Evolutionary conservation across 2,797 vertebrate species (phyloP), one percentile per base, ranked within the genome.

Genomic region (Sardinella longiceps): DNA sequence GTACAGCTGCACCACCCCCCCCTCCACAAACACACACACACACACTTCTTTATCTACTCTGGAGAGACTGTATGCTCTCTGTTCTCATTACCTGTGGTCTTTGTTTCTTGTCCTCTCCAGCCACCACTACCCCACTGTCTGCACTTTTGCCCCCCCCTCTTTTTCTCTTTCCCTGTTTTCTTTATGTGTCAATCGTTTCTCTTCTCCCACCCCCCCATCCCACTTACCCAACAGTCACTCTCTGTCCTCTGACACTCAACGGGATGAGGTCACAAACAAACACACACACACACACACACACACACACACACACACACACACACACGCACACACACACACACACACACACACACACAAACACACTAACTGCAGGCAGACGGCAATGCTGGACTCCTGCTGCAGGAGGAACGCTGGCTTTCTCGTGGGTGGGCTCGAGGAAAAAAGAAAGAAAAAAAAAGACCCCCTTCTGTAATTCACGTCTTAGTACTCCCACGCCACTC

Each of bases 401-500:
- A 48, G 80, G 74, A 70, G 39, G 5, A 83, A 18, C 18, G 28
- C 6, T 25, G 39, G 77, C 82, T 74, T 48, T 84, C 84, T 77
- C 82, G 37, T 39, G 33, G 37, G 70, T 77, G 80, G n/a, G 25
- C 77, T 74, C 81, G 28, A 14, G 63, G 14, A n/a, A n/a, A 60
- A 60, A 25, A 43, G 14, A 58, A 6, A 60, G n/a, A n/a, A 37
- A 39, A 20, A 20, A 37, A 74, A 18, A 18, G 18, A 43, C 37
- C 70, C 37, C 70, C 28, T 15, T 15, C 23, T 51, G 15, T 66
- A 89, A 87, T 92, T 91, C 63, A 15, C 11, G 15, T 70, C 70
- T 89, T 86, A 89, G 88, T 87, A 70, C 89, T 83, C 90, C 92
- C 87, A 88, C 89, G 90, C 88, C 90, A 28, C 28, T 92, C 91